Percentiles rank a stretch among this genome's conserved stretches.
phyloP scores from a whole-genome alignment of 2,797 vertebrate species.

The Masticophis lateralis region DNA sequence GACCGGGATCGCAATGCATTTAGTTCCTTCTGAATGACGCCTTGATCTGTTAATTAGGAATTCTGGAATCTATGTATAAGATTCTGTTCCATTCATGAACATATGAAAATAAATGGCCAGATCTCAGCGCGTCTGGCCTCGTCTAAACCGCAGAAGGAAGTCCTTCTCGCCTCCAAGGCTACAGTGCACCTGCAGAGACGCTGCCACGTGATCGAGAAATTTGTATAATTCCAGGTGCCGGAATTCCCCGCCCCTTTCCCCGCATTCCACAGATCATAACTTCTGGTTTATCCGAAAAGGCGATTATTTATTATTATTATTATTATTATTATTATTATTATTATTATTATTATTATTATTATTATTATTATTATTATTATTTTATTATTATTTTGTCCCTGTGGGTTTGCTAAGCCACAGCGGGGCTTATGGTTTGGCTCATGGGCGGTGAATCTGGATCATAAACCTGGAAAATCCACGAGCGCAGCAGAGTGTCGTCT shows the following conservation, averaged over 20 bases:
- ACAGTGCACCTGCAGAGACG: neutral
- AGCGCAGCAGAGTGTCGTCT: neutral
- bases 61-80: neutral
- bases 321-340: too few species aligned
- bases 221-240: neutral
- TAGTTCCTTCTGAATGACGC: neutral
- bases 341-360: too few species aligned
- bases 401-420: neutral
- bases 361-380: too few species aligned
- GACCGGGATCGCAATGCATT: neutral
- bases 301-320: neutral
- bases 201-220: neutral
- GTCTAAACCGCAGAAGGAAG: neutral
- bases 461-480: neutral
- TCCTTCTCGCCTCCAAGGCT: neutral
- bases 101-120: neutral
- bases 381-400: neutral
- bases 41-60: neutral
- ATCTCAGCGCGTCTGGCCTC: neutral
- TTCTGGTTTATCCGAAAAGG: neutral
- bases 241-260: neutral
- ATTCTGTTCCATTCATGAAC: neutral
- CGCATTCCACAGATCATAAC: too few species aligned
- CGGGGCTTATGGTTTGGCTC: neutral
- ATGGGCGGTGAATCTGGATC: neutral